Percentiles rank a stretch among this genome's conserved stretches.
phyloP scores from a whole-genome alignment of 2,888 invertebrate species.

The Calliopum simillimum region DNA sequence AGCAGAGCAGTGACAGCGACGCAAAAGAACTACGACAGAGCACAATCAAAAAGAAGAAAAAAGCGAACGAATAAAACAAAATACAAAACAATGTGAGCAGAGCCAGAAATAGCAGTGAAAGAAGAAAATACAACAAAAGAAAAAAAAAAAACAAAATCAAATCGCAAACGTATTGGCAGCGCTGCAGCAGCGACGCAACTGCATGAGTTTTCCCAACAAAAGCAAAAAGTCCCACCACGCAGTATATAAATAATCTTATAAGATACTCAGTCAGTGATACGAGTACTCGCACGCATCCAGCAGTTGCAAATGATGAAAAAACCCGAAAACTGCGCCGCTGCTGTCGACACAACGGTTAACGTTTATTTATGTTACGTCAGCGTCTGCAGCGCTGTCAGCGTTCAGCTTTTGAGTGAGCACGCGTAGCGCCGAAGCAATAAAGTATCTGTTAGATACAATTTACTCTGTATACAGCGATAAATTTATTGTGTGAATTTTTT shows the following conservation, averaged over 20 bases:
- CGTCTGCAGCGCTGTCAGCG: constrained; percentile 13
- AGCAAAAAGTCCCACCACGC: constrained; percentile 37
- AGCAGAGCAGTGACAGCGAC: constrained; percentile 36
- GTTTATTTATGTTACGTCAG: constrained; percentile 45
- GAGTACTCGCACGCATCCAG: constrained; percentile 13
- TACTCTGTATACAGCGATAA: constrained; percentile 41
- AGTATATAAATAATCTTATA: constrained; percentile 64
- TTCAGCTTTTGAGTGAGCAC: constrained; percentile 50
- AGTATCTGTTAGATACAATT: constrained; percentile 45
- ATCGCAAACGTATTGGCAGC: constrained; percentile 25
- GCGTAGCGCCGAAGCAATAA: constrained; percentile 55
- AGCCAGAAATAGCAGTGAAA: constrained; percentile 16
- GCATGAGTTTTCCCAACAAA: not conserved
- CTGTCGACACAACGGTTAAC: constrained; percentile 30
- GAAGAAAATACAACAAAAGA: constrained; percentile 8
- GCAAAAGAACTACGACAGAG: constrained; percentile 19
- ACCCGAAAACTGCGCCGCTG: constrained; percentile 6
- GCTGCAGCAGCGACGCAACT: constrained; percentile 29
- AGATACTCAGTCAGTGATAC: constrained; percentile 51
- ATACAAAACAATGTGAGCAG: constrained; percentile 8
- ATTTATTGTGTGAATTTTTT: constrained; percentile 52
- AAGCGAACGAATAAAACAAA: constrained; percentile 23
- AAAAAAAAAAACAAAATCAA: constrained; percentile 35
- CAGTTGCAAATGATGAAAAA: constrained; percentile 3
- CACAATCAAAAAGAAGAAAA: constrained; percentile 21